Conservation (phyloP, 2,888 invertebrate species). For the Temnothorax unifasciatus region DNA sequence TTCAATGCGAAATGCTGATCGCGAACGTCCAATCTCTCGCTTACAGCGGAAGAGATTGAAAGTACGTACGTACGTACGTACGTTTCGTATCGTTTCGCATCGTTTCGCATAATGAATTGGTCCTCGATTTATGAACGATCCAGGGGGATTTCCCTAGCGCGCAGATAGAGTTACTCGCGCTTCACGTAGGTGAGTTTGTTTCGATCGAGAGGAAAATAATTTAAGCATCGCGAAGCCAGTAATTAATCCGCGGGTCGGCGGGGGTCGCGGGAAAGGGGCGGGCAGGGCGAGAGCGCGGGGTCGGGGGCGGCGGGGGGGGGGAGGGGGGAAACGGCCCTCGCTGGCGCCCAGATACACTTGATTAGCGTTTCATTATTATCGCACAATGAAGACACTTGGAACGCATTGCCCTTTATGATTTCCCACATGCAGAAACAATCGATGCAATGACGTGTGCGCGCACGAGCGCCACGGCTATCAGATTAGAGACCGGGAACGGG, state of each 20-base stretch:
- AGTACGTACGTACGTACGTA: conserved; percentile 33
- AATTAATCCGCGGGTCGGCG: conserved; percentile 46
- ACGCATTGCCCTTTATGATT: conserved; percentile 76
- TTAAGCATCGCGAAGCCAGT: conserved; percentile 53
- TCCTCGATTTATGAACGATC: conserved; percentile 52
- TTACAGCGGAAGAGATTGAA: conserved; percentile 40
- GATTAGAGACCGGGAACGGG: conserved; percentile 77
- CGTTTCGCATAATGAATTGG: conserved; percentile 53
- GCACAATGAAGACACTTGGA: conserved; percentile 75
- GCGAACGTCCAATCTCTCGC: conserved; percentile 43
- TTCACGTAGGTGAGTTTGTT: conserved; percentile 53
- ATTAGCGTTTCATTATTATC: conserved; percentile 73
- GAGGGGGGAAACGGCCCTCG: conserved; percentile 30
- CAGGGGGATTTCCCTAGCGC: conserved; percentile 37
- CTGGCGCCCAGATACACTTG: conserved; percentile 60
- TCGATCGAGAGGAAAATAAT: conserved; percentile 55
- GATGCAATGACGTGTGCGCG: conserved; percentile 77
- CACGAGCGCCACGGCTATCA: conserved; percentile 72
- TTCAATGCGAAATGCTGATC: conserved; percentile 49
- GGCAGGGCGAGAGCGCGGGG: background rate
- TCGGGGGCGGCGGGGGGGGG: too few species aligned
- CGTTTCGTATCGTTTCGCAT: conserved; percentile 44
- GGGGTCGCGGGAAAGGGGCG: background rate
- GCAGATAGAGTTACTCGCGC: conserved; percentile 53
- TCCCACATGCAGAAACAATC: conserved; percentile 77